Evolutionary conservation across 2,113 vertebrate genomes (phyloP).

Genomic region (Axis porcinus): DNA sequence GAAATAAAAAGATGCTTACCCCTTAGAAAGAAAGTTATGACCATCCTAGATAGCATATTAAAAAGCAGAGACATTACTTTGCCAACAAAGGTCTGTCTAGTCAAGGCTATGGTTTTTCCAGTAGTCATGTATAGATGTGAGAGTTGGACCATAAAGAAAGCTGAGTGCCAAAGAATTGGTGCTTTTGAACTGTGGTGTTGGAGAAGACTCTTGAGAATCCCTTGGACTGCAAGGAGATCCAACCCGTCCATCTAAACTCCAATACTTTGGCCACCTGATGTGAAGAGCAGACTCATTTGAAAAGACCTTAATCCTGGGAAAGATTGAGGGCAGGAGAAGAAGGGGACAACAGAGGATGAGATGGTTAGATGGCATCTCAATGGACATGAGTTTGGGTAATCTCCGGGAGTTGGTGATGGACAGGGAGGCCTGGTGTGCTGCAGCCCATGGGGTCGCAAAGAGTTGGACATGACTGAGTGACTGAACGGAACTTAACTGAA

Average conservation of each 20-base stretch:
- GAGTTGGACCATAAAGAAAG: background rate
- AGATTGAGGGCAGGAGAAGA: background rate
- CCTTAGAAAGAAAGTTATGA: background rate
- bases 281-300: background rate
- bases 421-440: background rate
- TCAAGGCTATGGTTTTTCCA: background rate
- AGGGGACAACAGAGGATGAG: background rate
- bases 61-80: background rate
- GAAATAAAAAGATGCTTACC: background rate
- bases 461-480: background rate
- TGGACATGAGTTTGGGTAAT: background rate
- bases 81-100: background rate
- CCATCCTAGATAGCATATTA: background rate
- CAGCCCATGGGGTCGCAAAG: background rate
- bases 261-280: background rate
- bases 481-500: background rate
- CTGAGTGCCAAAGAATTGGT: background rate
- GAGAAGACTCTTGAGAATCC: background rate
- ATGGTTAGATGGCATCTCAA: background rate
- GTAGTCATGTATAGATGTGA: background rate
- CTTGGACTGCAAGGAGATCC: background rate
- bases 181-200: background rate
- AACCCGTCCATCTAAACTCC: background rate
- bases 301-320: background rate
- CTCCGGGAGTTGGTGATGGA: background rate